These are phyloP conservation scores for Drosophila putrida DNA, from an alignment of 2,888 invertebrate genomes.

Conservation along the genomic window DNA sequence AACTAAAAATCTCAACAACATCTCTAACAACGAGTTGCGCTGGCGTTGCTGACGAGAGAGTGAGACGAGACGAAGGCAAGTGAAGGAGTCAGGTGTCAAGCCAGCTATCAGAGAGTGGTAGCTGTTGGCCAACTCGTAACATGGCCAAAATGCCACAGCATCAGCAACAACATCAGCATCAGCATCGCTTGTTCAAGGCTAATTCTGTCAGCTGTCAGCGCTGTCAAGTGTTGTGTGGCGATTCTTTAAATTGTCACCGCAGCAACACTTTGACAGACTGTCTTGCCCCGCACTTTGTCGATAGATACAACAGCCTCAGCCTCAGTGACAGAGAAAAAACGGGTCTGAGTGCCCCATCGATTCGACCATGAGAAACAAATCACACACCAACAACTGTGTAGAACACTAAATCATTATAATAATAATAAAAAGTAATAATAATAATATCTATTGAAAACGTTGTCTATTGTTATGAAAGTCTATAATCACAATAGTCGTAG, in stretches of 20 bases:
- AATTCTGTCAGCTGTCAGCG: constrained; percentile 82
- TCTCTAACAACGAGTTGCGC: constrained; percentile 42
- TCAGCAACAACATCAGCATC: constrained; percentile 6
- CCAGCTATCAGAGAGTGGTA: constrained; percentile 2
- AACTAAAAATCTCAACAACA: constrained; percentile 4
- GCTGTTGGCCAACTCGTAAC: constrained; percentile 17
- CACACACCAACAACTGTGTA: constrained; percentile 11
- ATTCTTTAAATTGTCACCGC: constrained; percentile 76
- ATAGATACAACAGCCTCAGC: background rate
- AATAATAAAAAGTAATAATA: constrained; percentile 8
- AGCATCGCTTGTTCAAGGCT: constrained; percentile 77
- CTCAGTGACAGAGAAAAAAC: background rate
- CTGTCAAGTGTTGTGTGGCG: constrained; percentile 68
- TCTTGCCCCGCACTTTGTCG: background rate
- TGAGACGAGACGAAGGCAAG: constrained; percentile 9
- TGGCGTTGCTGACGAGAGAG: constrained; percentile 47
- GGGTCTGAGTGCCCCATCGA: constrained; percentile 25
- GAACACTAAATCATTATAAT: constrained; percentile 4
- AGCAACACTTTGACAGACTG: constrained; percentile 50
- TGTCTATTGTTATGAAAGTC: constrained; percentile 10
- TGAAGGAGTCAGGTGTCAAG: constrained; percentile 50
- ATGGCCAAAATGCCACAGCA: constrained; percentile 62
- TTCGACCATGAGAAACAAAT: constrained; percentile 26
- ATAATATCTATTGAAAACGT: constrained; percentile 11
- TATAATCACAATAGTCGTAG: constrained; percentile 18